Evolutionary conservation across 2,797 vertebrate genomes (phyloP).

Genomic region (Urocyon cinereoargenteus): DNA sequence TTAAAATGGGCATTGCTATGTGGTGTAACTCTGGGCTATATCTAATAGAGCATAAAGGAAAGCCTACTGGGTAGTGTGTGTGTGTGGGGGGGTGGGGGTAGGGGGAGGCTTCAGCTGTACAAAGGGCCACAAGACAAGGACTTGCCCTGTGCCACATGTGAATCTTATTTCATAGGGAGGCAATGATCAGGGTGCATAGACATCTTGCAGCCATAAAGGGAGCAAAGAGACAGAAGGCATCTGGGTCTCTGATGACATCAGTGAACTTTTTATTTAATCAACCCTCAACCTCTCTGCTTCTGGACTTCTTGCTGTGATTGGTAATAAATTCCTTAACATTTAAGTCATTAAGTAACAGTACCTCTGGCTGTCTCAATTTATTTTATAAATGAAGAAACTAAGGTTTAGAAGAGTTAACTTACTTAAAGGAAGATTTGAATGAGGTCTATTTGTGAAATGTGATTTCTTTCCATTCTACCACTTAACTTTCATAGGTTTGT

Average conservation of each 20-base stretch:
- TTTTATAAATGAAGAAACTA: constrained; percentile 40
- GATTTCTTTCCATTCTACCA: neutral
- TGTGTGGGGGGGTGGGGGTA: no score
- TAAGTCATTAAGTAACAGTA: neutral
- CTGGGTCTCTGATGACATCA: neutral
- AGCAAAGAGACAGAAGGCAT: neutral
- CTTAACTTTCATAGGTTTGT: neutral
- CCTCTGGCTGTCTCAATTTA: neutral
- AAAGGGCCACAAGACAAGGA: neutral
- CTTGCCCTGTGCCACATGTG: neutral
- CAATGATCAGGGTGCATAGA: neutral
- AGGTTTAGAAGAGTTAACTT: constrained; percentile 5
- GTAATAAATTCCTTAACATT: neutral
- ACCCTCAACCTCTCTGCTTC: neutral
- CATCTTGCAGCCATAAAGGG: neutral
- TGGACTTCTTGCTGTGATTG: neutral
- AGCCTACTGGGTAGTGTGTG: neutral
- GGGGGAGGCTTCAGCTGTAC: neutral
- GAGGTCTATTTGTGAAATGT: neutral
- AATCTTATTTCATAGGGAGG: neutral
- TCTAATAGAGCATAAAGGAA: neutral
- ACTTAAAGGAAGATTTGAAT: neutral
- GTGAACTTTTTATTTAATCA: neutral
- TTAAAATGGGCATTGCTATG: neutral
- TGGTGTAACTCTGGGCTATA: neutral